Evolutionary conservation across 2,888 invertebrate genomes (phyloP).

Genomic region (Tipula vernalis): DNA sequence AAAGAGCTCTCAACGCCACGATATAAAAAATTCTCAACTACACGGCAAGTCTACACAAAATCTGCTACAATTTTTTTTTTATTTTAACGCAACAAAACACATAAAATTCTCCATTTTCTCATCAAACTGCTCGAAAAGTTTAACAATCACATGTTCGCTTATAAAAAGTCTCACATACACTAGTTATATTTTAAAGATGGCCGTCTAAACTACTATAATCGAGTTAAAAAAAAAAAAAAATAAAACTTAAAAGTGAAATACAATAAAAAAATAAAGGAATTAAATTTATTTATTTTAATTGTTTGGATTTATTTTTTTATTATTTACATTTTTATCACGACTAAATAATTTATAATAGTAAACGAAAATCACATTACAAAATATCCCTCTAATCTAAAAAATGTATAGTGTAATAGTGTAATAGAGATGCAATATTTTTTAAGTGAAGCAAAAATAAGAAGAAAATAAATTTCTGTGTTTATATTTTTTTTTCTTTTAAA

Average conservation of each 20-base stretch:
- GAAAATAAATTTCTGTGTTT: not conserved
- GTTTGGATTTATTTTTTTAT: not conserved
- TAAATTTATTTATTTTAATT: not conserved
- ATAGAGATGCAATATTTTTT: not conserved
- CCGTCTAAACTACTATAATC: conserved; percentile 4
- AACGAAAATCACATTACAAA: not conserved
- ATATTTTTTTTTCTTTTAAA: not conserved
- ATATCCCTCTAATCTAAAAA: not conserved
- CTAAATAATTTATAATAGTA: not conserved
- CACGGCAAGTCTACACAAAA: not conserved
- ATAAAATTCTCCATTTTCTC: not conserved
- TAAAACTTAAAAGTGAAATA: conserved; percentile 4
- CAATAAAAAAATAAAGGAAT: not conserved
- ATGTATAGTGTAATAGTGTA: not conserved
- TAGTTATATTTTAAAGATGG: not conserved
- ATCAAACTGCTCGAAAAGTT: not conserved
- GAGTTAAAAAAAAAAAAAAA: not conserved
- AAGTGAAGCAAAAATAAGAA: not conserved
- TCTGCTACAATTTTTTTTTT: not conserved
- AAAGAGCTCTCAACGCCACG: not conserved
- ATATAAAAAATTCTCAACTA: not conserved
- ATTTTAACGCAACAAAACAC: not conserved
- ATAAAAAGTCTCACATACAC: not conserved
- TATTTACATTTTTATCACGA: not conserved
- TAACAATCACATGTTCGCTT: not conserved